Percentiles rank a stretch among this genome's conserved stretches.
phyloP scores from a whole-genome alignment of 2,113 vertebrate species.

The Uria aalge region DNA sequence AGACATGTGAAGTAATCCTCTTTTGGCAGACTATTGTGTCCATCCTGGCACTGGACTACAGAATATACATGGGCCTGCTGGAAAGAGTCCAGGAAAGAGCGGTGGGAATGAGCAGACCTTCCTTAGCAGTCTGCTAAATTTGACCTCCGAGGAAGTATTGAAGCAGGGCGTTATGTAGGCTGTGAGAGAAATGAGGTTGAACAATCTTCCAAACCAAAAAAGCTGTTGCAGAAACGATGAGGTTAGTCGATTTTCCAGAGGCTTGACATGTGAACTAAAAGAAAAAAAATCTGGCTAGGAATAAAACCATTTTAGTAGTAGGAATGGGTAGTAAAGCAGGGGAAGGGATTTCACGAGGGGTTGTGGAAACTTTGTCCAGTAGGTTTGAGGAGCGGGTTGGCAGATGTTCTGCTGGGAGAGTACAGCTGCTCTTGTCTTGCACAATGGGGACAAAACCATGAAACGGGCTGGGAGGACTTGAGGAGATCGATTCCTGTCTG shows the following conservation, averaged over 20 bases:
- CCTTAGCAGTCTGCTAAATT: not conserved
- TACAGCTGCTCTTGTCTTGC: not conserved
- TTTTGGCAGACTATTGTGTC: not conserved
- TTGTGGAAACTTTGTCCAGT: not conserved
- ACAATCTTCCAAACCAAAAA: not conserved
- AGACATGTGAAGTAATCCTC: slow-evolving; percentile 16
- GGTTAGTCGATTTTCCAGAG: not conserved
- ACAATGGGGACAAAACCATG: not conserved
- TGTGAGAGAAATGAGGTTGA: not conserved
- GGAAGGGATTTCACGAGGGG: not conserved
- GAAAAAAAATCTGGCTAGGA: not conserved
- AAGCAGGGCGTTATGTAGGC: not conserved
- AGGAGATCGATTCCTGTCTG: not conserved
- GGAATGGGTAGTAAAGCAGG: not conserved
- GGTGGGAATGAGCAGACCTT: not conserved
- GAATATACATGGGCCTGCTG: not conserved
- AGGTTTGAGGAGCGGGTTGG: not conserved
- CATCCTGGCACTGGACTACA: not conserved
- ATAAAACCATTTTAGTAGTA: not conserved
- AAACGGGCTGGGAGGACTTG: not conserved
- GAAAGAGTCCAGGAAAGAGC: not conserved
- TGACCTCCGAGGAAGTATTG: not conserved
- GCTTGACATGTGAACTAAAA: not conserved
- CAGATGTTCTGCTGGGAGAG: not conserved
- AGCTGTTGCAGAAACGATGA: not conserved